phyloP scores from a whole-genome alignment of 1,140 invertebrate species.

The Nebria ingens region DNA sequence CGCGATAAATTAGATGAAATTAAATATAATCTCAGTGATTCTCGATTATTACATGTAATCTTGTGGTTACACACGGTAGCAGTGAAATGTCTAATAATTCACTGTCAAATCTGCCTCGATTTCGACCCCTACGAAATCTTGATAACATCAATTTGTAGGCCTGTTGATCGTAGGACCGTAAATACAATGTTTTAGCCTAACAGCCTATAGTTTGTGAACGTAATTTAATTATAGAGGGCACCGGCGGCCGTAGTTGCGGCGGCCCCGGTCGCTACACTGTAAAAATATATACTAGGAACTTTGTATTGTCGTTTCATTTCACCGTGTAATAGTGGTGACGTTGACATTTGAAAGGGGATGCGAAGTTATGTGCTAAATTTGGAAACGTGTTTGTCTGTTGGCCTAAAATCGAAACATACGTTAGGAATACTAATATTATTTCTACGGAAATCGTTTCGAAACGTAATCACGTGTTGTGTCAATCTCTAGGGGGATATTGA shows the following conservation, averaged over 20 bases:
- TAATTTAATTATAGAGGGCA: constrained; percentile 14
- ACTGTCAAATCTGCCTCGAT: background rate
- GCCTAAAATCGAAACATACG: no score
- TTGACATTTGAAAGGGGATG: no score
- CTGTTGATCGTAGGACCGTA: constrained; percentile 13
- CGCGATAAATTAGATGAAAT: no score
- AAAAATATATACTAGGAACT: background rate
- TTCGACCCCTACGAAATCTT: background rate
- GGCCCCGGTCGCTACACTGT: background rate
- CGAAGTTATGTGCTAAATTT: no score
- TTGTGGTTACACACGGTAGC: no score
- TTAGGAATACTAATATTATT: no score
- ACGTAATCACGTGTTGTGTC: no score
- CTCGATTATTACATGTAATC: no score
- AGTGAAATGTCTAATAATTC: background rate
- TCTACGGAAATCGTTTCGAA: no score
- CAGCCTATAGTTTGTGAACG: background rate
- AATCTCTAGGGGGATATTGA: no score
- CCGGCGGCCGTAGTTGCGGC: background rate
- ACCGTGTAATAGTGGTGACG: background rate
- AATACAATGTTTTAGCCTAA: constrained; percentile 16
- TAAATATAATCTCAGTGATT: no score
- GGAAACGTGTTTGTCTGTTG: no score
- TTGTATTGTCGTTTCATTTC: background rate
- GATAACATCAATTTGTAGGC: background rate